Evolutionary conservation across 2,113 vertebrate genomes (phyloP).

Genomic region (Macquaria australasica): DNA sequence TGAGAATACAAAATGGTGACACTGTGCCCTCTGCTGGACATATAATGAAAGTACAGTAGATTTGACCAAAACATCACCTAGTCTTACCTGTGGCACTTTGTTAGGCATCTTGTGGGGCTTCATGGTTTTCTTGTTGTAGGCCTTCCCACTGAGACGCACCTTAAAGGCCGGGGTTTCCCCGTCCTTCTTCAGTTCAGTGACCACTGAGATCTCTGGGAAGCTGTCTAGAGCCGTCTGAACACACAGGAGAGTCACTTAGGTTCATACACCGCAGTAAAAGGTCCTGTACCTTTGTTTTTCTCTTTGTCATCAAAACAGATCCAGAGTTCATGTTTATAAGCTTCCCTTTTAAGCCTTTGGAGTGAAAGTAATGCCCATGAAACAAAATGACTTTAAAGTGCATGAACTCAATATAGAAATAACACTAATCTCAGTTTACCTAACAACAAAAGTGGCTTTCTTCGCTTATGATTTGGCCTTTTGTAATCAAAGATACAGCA

Average conservation of each 20-base stretch:
- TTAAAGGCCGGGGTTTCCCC: conserved; percentile 90
- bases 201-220: conserved; percentile 95
- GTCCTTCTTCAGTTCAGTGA: conserved; percentile 91
- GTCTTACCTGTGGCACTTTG: conserved; percentile 92
- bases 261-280: not conserved
- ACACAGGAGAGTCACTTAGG: conserved; percentile 22
- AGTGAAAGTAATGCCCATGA: not conserved
- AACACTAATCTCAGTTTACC: not conserved
- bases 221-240: conserved; percentile 94
- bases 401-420: not conserved
- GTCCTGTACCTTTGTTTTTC: not conserved
- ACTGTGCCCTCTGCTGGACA: conserved; percentile 76
- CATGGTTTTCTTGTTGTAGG: conserved; percentile 97
- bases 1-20: not conserved
- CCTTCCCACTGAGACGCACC: conserved; percentile 95
- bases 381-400: not conserved
- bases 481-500: not conserved
- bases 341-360: not conserved
- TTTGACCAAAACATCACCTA: not conserved
- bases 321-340: not conserved
- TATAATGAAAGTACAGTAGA: not conserved
- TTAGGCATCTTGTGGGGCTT: conserved; percentile 91
- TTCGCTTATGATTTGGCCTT: not conserved
- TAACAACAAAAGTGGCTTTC: not conserved
- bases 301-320: not conserved